Evolutionary conservation across 1,140 invertebrate species (phyloP), one percentile per base, ranked within the genome.

Genomic region (Eriocheir sinensis): DNA sequence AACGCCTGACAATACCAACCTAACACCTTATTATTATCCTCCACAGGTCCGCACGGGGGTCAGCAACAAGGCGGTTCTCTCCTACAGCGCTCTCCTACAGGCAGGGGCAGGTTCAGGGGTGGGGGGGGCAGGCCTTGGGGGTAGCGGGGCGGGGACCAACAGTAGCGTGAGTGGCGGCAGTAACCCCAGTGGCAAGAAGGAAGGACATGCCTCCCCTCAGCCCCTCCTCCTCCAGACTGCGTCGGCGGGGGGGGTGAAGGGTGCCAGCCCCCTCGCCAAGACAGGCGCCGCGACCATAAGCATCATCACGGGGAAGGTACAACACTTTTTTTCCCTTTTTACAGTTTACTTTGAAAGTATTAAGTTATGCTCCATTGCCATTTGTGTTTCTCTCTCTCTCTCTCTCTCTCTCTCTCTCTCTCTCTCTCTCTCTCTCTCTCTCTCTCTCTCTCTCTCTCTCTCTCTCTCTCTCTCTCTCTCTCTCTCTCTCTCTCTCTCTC

Each of bases 271-370:
- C 17, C n/a, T 94, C 81, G 81, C 94, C 36, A 94, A 94, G 32
- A 30, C 80, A 9, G 94, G 89, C 0, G 80, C 80, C 30, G 90
- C 94, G 32, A 94, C 94, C 17, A 94, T 94, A 17, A 94, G 94
- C 72, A 94, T 94, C 38, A 94, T 94, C 30, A 94, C 94, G n/a
- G 94, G 94, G 41, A 94, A 94, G 94, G 94, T 94, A 94, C 0
- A 27, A n/a, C n/a, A n/a, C n/a, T n/a, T n/a, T n/a, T n/a, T n/a
- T n/a, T n/a, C n/a, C n/a, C n/a, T n/a, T n/a, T n/a, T n/a, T n/a
- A n/a, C n/a, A n/a, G n/a, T n/a, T n/a, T n/a, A n/a, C n/a, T n/a
- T n/a, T n/a, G n/a, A n/a, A n/a, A n/a, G n/a, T n/a, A n/a, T n/a
- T n/a, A n/a, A n/a, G n/a, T n/a, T n/a, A n/a, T n/a, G n/a, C n/a